A percentile compares a stretch with the other conserved stretches of the same genome.
Conservation (phyloP, 2,888 invertebrate species). For the Slavum lentiscoides region DNA sequence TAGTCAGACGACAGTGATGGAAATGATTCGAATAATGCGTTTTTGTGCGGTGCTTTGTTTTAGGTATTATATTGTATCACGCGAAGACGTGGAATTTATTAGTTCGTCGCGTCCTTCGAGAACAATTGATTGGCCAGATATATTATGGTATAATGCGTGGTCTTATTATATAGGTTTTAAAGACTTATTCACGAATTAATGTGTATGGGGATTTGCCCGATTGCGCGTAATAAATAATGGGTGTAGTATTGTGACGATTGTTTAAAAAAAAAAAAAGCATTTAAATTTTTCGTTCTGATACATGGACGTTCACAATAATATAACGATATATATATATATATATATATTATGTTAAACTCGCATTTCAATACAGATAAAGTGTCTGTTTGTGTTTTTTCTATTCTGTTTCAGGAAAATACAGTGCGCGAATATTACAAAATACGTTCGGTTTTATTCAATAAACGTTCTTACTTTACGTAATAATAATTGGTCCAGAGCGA, state of each 20-base stretch:
- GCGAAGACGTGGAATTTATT: constrained; percentile 37
- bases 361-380: too few species aligned
- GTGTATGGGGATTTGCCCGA: not conserved
- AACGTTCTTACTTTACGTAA: too few species aligned
- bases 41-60: constrained; percentile 19
- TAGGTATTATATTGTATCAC: constrained; percentile 19
- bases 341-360: too few species aligned
- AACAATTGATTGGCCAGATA: constrained; percentile 37
- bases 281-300: not conserved
- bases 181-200: not conserved
- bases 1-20: constrained; percentile 30
- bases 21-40: constrained; percentile 24
- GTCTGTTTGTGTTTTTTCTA: too few species aligned
- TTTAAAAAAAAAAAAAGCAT: too few species aligned
- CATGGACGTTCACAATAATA: not conserved
- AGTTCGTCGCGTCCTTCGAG: constrained; percentile 18
- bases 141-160: not conserved
- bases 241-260: not conserved
- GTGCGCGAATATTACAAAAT: too few species aligned
- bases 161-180: constrained; percentile 15
- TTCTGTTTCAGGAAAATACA: too few species aligned
- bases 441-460: too few species aligned
- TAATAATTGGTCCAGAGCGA: too few species aligned
- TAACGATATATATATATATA: not conserved
- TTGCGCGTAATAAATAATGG: not conserved